Evolutionary conservation across 2,797 vertebrate species (phyloP).

Genomic region (Pyrocephalus nanus): DNA sequence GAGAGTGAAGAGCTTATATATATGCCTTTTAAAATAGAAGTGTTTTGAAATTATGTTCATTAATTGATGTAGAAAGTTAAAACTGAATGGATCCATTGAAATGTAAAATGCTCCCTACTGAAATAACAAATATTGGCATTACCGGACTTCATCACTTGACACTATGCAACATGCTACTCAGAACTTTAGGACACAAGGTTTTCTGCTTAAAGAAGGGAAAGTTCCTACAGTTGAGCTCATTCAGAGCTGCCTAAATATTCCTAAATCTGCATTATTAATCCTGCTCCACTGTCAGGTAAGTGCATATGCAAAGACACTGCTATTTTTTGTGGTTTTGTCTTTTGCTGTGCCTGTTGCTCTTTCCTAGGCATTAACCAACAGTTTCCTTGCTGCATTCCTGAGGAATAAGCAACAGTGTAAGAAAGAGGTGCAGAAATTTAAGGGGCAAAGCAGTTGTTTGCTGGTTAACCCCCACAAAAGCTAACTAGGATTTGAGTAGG

Average conservation of each 20-base stretch:
- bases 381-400: not conserved
- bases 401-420: not conserved
- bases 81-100: not conserved
- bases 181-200: not conserved
- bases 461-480: no score
- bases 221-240: not conserved
- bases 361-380: not conserved
- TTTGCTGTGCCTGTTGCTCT: not conserved
- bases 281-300: not conserved
- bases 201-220: not conserved
- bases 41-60: constrained; percentile 27
- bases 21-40: not conserved
- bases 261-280: not conserved
- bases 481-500: no score
- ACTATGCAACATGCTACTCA: not conserved
- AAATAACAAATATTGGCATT: not conserved
- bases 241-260: not conserved
- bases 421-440: not conserved
- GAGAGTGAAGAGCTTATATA: not conserved
- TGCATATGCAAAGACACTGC: not conserved
- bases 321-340: not conserved
- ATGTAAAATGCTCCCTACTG: not conserved
- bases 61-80: constrained; percentile 26
- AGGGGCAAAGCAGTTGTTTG: no score
- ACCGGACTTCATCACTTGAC: not conserved